Evolutionary conservation across 2,888 invertebrate species (phyloP).

Genomic region (Gibbula magus): DNA sequence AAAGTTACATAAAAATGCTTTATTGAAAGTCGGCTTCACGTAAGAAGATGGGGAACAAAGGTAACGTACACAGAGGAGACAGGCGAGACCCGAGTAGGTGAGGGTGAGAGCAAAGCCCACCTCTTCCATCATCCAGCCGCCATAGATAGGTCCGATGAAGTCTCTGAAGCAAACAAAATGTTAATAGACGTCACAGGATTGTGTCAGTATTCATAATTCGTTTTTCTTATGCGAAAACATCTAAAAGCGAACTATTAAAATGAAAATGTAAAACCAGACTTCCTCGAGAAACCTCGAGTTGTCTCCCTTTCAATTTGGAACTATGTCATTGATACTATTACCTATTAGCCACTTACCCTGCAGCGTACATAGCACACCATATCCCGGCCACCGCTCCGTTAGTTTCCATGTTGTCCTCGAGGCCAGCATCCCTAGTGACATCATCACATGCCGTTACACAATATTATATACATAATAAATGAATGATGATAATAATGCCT

Average conservation of each 20-base stretch:
- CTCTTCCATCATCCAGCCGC: slow-evolving; percentile 17
- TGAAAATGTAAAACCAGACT: too few relatives aligned
- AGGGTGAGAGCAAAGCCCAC: slow-evolving; percentile 5
- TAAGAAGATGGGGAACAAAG: not conserved
- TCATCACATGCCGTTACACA: not conserved
- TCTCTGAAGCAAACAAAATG: not conserved
- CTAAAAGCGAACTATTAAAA: too few relatives aligned
- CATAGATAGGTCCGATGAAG: slow-evolving; percentile 27
- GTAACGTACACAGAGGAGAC: slow-evolving; percentile 3
- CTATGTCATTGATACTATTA: too few relatives aligned
- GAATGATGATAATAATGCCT: too few relatives aligned
- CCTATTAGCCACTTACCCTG: slow-evolving; percentile 19
- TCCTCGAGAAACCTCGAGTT: too few relatives aligned
- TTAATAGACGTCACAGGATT: too few relatives aligned
- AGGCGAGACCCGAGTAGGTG: slow-evolving; percentile 19
- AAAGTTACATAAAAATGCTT: not conserved
- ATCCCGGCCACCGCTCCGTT: slow-evolving; percentile 24
- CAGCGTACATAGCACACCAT: slow-evolving; percentile 27
- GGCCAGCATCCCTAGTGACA: not conserved
- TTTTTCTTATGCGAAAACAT: too few relatives aligned
- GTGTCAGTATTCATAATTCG: too few relatives aligned
- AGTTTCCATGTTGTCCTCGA: not conserved
- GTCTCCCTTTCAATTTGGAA: too few relatives aligned
- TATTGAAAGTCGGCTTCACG: slow-evolving; percentile 36
- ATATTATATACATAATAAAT: too few relatives aligned